A percentile compares a stretch with the other conserved stretches of the same genome.
Evolutionary conservation across 64 coral and sea anemone genomes (phyloP).

Genomic region (Montipora capricornis): DNA sequence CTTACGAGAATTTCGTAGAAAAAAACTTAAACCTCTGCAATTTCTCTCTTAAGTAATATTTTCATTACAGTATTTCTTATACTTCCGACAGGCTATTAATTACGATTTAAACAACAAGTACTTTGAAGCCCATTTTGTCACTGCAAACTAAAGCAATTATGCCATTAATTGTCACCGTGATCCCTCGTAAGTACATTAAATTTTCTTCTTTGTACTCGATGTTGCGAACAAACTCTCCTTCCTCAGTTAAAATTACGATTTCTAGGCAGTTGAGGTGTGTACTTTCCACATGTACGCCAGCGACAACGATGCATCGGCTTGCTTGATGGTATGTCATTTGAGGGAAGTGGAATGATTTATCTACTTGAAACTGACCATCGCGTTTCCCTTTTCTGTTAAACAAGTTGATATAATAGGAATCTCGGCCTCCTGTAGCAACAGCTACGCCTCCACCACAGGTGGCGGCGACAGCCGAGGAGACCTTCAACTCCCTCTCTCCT

Average conservation of each 20-base stretch:
- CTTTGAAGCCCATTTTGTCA: background rate
- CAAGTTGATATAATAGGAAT: background rate
- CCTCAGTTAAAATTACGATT: conserved; percentile 27
- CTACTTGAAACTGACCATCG: conserved; percentile 5
- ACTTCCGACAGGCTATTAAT: background rate
- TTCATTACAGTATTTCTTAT: too few species aligned
- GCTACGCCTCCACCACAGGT: background rate
- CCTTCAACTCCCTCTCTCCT: background rate
- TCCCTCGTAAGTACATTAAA: conserved; percentile 4
- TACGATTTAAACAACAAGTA: background rate
- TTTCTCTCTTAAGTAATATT: too few species aligned
- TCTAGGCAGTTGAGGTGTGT: background rate
- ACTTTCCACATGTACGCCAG: background rate
- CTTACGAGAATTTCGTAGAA: too few species aligned
- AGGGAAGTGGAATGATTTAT: background rate
- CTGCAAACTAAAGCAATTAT: conserved; percentile 19
- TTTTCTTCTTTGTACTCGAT: background rate
- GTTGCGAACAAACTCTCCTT: background rate
- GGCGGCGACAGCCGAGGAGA: background rate
- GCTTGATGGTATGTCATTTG: conserved; percentile 9
- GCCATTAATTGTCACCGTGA: conserved; percentile 11
- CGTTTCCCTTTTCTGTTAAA: conserved; percentile 24
- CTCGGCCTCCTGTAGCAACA: background rate
- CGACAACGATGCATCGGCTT: conserved; percentile 31
- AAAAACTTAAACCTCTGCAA: too few species aligned